Evolutionary conservation across 2,888 invertebrate genomes (phyloP), one percentile per base, ranked within the genome.

Genomic region (Eledona agricola): DNA sequence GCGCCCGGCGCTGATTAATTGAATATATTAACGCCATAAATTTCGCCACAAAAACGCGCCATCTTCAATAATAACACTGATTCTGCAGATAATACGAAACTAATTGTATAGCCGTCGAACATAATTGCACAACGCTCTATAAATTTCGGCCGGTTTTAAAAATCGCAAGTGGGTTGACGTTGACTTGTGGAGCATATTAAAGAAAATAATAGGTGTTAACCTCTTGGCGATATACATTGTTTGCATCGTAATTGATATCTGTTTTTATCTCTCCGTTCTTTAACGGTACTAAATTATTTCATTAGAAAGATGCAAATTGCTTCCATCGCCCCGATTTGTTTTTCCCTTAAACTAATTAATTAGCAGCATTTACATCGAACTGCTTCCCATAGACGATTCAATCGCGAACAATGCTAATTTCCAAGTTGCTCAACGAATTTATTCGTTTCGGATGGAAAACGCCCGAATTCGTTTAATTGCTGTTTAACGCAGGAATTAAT

Each of bases 181-280:
- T 50, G 42, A 50, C 23, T 50, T 20, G 34, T 50, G 42, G 42
- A 26, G 40, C 40, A 32, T 25, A 50, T 50, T 31, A 37, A 29
- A 32, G 31, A 29, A 31, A 50, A 50, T 50, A 50, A 50, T 50
- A 50, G 40, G 32, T 40, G 40, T 50, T 50, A 50, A 50, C 32
- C 50, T 49, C 29, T 22, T 49, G 28, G 20, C 38, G 26, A 22
- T 19, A 17, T 38, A 15, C 11, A 31, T 42, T 38, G 49, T 38
- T 38, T 38, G 38, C 29, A 20, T 28, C 19, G 42, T 50, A 50
- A 50, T 50, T 50, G 50, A 50, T 50, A 50, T 16, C 12, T 16
- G 22, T 50, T 50, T 50, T 50, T 50, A 9, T 28, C 22, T 1
- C 2, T 17, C n/a, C 32, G 10, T 26, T 10, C 1, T 16, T 23